These are phyloP conservation scores for Panzeria rudis DNA, from an alignment of 2,888 invertebrate genomes.

Conservation along the genomic window DNA sequence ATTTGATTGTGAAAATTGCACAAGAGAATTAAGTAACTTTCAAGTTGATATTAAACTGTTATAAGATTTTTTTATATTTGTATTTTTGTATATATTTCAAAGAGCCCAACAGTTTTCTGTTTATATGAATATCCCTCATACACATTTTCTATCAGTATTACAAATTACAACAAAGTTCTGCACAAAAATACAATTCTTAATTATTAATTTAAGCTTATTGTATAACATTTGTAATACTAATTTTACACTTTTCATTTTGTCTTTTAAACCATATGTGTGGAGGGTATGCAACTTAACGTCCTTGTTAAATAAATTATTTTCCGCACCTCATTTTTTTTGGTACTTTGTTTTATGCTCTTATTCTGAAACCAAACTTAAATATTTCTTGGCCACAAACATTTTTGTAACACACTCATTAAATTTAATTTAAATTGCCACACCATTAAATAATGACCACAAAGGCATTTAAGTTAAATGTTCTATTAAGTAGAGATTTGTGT, in stretches of 20 bases:
- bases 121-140: too few species aligned
- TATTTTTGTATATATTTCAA: too few species aligned
- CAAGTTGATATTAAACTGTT: too few species aligned
- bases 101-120: too few species aligned
- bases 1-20: too few species aligned
- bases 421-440: slow-evolving; percentile 31
- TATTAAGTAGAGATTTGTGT: slow-evolving; percentile 36
- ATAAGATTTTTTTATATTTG: too few species aligned
- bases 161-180: not conserved
- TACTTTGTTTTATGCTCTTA: not conserved
- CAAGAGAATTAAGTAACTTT: too few species aligned
- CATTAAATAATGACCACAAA: slow-evolving; percentile 45
- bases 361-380: not conserved
- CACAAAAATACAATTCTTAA: slow-evolving; percentile 14
- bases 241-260: not conserved
- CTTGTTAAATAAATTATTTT: slow-evolving; percentile 14
- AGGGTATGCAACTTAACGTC: not conserved
- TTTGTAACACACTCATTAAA: slow-evolving; percentile 5
- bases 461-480: slow-evolving; percentile 38
- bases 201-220: slow-evolving; percentile 40
- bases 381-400: slow-evolving; percentile 2
- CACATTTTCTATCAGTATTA: not conserved
- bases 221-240: not conserved
- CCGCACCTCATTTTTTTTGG: not conserved
- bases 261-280: not conserved